Evolutionary conservation across 2,888 invertebrate genomes (phyloP), one percentile per base, ranked within the genome.

Genomic region (Hypsopygia costalis): DNA sequence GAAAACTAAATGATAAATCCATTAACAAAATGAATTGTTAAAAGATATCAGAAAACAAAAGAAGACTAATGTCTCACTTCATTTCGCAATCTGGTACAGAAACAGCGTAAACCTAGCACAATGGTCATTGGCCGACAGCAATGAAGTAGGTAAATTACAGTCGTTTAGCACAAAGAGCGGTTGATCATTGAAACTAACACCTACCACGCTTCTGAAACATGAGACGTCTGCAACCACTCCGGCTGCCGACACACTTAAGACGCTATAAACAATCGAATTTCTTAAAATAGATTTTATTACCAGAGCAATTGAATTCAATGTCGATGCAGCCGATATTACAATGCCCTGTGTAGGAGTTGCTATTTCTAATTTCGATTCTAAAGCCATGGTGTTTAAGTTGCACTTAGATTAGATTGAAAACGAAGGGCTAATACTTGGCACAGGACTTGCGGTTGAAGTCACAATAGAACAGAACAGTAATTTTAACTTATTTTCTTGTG

Each of bases 211-310:
- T 65, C 69, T 73, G 82, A 71, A 83, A 86, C 69, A 66, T 58
- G 72, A 83, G 70, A 72, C 50, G 71, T 66, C 73, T 77, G 79
- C 70, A 78, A 73, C 71, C 64, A 71, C 72, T 80, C 78, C 49
- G 55, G 56, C 63, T 55, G 61, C 74, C 71, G 72, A 68, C 75
- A 74, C 66, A 78, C 75, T 74, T 74, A 67, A 64, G 63, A 60
- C 63, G 64, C 68, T 70, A 76, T 76, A 79, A 80, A 80, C 80
- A 80, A 78, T 74, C 69, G 62, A 68, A 72, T 58, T n/a, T 58
- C 70, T 66, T 61, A 76, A 81, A 79, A 83, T 81, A 81, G 75
- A 71, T 74, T 81, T 80, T 82, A 82, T 81, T 79, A 60, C 74
- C 44, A 62, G 52, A 72, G 77, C 75, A 77, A 74, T 82, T 81